Base-by-base conservation (phyloP, 1,140 invertebrate genomes). In the Heliconius hewitsoni region DNA sequence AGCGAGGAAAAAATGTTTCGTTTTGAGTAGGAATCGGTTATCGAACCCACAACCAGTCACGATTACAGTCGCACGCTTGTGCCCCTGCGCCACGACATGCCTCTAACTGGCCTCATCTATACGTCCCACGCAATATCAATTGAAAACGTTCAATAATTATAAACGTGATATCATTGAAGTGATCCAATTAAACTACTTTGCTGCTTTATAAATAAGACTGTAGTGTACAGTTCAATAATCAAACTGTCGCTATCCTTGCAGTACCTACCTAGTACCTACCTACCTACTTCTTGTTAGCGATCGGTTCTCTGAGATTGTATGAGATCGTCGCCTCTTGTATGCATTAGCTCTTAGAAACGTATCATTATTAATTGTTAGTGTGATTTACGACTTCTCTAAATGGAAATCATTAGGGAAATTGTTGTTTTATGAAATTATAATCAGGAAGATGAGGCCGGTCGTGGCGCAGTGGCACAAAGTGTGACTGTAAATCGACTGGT, bases 341-440 rank as follows among this genome's bases (percentile, higher is more conserved):
- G 1, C 57, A 60, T 60, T 60, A 60, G 57, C 57, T 27, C n/a
- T 23, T 6, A 27, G 57, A 27, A 60, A 23, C 23, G n/a, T 60
- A n/a, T 27, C 60, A 30, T 66, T 66, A 66, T 66, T 66, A 66
- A 66, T 66, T 66, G 60, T 23, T 23, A 66, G 23, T 66, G 23
- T 27, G 60, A 66, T 66, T 66, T 27, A 66, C 23, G 60, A 66
- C 27, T 66, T 66, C 27, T 27, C 60, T 66, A 66, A 66, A 66
- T 66, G 60, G 60, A 66, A 66, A 30, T 30, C 60, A 27, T 66
- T 66, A 66, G 23, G 27, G 23, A 27, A 66, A 66, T 27, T 66
- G 27, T 8, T 66, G 9, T 16, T 66, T 66, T 66, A 27, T 66
- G 23, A 66, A 27, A 66, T 66, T 66, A 66, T 66, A 66, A 66